Base-by-base conservation (phyloP, 1,140 invertebrate genomes). In the Chironomus tepperi region DNA sequence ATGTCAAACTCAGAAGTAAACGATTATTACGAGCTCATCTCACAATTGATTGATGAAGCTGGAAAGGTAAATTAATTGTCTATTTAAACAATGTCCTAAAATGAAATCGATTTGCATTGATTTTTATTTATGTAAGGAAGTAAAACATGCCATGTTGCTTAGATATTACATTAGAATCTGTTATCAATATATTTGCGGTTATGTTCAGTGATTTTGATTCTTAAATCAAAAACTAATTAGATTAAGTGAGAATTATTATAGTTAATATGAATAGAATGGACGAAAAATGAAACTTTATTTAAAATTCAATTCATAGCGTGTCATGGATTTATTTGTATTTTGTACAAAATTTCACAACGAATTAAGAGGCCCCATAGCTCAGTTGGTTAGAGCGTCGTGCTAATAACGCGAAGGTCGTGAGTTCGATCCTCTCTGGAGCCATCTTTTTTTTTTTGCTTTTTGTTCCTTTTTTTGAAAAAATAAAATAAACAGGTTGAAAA, bases 381-480 rank as follows among this genome's bases (percentile, higher is more conserved):
- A 84, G 83, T 79, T 83, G 83, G 83, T 83, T 83, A 84, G 83
- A 84, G 83, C 83, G 83, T 83, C 82, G 83, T 83, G 82, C 83
- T 83, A 84, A 84, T 84, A 85, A 85, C 84, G 84, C 85, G 85
- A 85, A 85, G 84, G 84, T 85, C 84, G 84, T 81, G 84, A 83
- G 84, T 86, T 85, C 84, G 84, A 86, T 86, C 84, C 84, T 85
- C 85, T 83, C 86, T 87, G 87, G 86, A 86, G 86, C 86, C 86
- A 87, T 76, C n/a, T 79, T 79, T 74, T 75, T 77, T 79, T 76
- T 76, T 81, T 78, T 74, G 75, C 74, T 73, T 76, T 74, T 76
- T 75, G 75, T 76, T 77, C 77, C 74, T 72, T 8, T 19, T 65
- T 65, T n/a, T n/a, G n/a, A n/a, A n/a, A n/a, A n/a, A n/a, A n/a